Percentiles rank a stretch among this genome's conserved stretches.
phyloP scores from a whole-genome alignment of 2,797 vertebrate species.

The Hemitrygon akajei region DNA sequence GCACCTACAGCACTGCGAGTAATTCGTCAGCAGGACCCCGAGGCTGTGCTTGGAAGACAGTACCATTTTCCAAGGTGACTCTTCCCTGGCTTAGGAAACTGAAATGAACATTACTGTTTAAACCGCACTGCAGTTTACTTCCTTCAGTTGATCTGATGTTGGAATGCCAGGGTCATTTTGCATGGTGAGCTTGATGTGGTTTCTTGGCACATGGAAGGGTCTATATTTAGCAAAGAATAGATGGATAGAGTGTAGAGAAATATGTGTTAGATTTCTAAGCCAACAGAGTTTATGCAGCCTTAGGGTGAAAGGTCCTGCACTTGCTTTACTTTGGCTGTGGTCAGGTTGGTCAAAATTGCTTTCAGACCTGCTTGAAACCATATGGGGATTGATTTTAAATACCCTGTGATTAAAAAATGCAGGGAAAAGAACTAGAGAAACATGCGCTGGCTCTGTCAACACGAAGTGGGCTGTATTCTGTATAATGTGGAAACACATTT shows the following conservation, averaged over 20 bases:
- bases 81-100: slow-evolving; percentile 22
- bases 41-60: slow-evolving; percentile 62
- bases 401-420: not conserved
- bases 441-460: not conserved
- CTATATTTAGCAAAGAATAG: not conserved
- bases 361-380: not conserved
- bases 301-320: not conserved
- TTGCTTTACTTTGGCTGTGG: not conserved
- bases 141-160: not conserved
- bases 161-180: not conserved
- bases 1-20: slow-evolving; percentile 90
- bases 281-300: not conserved
- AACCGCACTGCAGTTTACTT: not conserved
- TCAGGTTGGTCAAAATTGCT: not conserved
- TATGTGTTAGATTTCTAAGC: not conserved
- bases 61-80: slow-evolving; percentile 76
- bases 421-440: not conserved
- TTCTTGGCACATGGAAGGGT: not conserved
- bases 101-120: too few species aligned
- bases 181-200: not conserved
- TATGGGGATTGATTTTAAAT: not conserved
- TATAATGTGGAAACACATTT: too few species aligned
- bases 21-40: slow-evolving; percentile 89
- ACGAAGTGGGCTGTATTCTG: too few species aligned
- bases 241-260: not conserved